Percentiles rank a stretch among this genome's conserved stretches.
These are phyloP conservation scores for Lycocorax pyrrhopterus DNA, from an alignment of 2,113 vertebrate species.

Conservation along the genomic window DNA sequence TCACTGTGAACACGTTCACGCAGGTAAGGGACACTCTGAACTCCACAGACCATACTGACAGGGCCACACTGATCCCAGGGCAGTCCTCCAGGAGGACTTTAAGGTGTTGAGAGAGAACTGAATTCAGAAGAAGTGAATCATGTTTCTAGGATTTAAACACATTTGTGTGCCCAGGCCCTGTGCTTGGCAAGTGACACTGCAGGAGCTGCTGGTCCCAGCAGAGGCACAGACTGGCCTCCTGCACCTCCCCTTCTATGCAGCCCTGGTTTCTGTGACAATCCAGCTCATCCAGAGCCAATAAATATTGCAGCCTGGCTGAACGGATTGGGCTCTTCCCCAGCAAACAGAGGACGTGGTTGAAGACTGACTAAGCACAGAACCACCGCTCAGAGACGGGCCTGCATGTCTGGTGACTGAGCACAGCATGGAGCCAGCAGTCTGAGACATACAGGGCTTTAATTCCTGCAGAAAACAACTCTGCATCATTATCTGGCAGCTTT, in stretches of 20 bases:
- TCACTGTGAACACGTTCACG: neutral
- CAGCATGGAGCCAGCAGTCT: neutral
- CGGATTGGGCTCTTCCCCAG: neutral
- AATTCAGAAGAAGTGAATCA: neutral
- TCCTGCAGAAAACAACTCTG: neutral
- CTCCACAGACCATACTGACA: neutral
- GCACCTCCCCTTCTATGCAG: neutral
- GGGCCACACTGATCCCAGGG: neutral
- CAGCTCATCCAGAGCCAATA: neutral
- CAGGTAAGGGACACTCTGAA: neutral
- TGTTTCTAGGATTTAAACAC: neutral
- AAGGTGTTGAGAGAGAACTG: neutral
- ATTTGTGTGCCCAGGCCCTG: neutral
- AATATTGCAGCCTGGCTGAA: neutral
- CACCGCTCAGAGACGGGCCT: neutral
- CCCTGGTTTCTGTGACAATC: neutral
- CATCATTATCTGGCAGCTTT: neutral
- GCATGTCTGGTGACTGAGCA: neutral
- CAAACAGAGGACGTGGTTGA: neutral
- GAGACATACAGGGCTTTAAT: neutral
- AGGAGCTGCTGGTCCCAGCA: neutral
- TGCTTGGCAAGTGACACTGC: accelerated
- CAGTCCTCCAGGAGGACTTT: neutral
- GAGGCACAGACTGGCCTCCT: neutral
- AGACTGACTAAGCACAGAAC: neutral